Percentiles rank a stretch among this genome's conserved stretches.
Evolutionary conservation across 2,113 vertebrate species (phyloP).

Genomic region (Aldabrachelys gigantea): DNA sequence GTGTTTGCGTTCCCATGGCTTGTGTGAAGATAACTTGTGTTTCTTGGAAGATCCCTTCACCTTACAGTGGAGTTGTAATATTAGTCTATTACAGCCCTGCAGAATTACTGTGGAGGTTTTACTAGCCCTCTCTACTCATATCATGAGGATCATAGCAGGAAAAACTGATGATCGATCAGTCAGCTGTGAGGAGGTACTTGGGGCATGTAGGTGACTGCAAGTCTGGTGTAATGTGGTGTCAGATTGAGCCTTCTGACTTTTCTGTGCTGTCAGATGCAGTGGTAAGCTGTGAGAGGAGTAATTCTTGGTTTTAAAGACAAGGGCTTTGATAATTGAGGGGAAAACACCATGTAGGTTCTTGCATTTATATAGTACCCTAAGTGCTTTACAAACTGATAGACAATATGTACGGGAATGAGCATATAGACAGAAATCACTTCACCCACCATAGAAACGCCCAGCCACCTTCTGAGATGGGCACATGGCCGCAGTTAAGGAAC

Average conservation of each 20-base stretch:
- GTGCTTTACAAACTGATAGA: neutral
- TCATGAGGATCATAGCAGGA: neutral
- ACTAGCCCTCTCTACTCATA: neutral
- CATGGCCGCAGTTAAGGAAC: neutral
- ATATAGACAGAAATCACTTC: neutral
- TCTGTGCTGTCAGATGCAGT: neutral
- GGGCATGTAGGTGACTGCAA: neutral
- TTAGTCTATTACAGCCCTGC: neutral
- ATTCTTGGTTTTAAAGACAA: neutral
- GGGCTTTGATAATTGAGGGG: neutral
- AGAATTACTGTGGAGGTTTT: too few species aligned
- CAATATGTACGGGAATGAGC: neutral
- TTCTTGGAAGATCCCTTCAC: constrained; percentile 12
- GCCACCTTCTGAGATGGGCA: neutral
- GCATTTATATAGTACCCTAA: neutral
- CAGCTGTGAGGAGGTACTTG: neutral
- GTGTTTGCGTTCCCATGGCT: neutral
- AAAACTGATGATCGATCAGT: too few species aligned
- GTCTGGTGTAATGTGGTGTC: neutral
- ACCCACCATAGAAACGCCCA: neutral
- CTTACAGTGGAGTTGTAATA: neutral
- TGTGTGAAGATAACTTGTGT: neutral
- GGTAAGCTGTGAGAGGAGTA: neutral
- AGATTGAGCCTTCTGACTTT: neutral
- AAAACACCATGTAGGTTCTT: neutral